phyloP scores from a whole-genome alignment of 1,140 invertebrate species.

The Drosophila ercepeae region DNA sequence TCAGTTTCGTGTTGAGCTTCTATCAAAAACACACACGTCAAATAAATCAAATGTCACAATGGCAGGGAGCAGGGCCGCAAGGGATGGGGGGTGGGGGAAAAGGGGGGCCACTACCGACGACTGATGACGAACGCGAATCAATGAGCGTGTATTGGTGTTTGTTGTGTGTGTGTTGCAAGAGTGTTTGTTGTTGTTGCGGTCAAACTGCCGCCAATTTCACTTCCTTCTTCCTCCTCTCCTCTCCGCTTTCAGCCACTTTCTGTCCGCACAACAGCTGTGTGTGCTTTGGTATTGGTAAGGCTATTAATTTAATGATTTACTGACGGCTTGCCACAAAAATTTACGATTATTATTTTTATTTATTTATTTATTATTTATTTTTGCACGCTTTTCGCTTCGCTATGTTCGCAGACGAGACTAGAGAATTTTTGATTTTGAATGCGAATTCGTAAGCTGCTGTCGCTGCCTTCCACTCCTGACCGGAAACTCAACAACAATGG shows the following conservation, averaged over 20 bases:
- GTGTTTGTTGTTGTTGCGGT: constrained; percentile 53
- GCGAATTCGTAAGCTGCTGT: constrained; percentile 26
- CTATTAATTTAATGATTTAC: constrained; percentile 82
- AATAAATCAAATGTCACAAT: constrained; percentile 84
- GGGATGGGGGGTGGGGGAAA: background rate
- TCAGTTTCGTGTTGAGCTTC: constrained; percentile 82
- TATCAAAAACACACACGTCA: constrained; percentile 84
- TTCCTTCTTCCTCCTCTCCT: constrained; percentile 35
- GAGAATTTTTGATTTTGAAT: constrained; percentile 25
- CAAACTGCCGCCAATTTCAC: constrained; percentile 79
- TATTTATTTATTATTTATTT: background rate
- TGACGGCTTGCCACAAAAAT: constrained; percentile 67
- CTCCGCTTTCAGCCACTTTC: background rate
- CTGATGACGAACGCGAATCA: constrained; percentile 67
- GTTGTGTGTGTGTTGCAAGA: constrained; percentile 53
- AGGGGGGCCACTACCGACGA: constrained; percentile 9
- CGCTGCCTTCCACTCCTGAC: constrained; percentile 11
- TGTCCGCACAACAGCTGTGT: constrained; percentile 50
- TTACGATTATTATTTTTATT: constrained; percentile 37
- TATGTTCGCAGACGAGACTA: constrained; percentile 14
- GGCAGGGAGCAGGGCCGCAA: constrained; percentile 5
- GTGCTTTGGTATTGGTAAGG: constrained; percentile 39
- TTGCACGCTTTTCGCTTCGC: background rate
- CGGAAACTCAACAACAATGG: constrained; percentile 42
- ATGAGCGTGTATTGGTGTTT: constrained; percentile 26